Percentiles rank a stretch among this genome's conserved stretches.
Evolutionary conservation across 2,888 invertebrate species (phyloP).

Genomic region (Laothoe populi): DNA sequence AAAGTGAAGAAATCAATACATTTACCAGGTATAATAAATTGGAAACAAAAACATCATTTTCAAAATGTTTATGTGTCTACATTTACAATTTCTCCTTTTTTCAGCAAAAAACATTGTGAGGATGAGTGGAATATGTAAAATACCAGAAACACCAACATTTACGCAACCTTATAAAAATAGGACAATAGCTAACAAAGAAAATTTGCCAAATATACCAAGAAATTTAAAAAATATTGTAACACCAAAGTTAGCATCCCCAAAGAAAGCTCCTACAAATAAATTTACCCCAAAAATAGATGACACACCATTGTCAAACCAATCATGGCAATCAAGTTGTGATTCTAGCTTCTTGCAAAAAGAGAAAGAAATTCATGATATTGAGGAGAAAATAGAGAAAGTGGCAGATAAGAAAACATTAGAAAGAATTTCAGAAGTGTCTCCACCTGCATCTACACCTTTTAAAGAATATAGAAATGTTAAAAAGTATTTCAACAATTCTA

Average conservation of each 20-base stretch:
- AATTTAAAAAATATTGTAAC: slow-evolving; percentile 33
- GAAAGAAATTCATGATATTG: slow-evolving; percentile 64
- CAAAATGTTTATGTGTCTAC: not conserved
- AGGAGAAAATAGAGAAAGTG: slow-evolving; percentile 52
- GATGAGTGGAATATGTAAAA: slow-evolving; percentile 70
- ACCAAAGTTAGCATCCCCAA: slow-evolving; percentile 35
- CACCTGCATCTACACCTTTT: slow-evolving; percentile 71
- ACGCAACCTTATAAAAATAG: slow-evolving; percentile 49
- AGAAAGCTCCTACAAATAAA: slow-evolving; percentile 36
- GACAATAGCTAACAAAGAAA: slow-evolving; percentile 64
- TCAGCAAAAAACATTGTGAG: slow-evolving; percentile 54
- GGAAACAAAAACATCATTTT: not conserved
- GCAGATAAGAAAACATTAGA: slow-evolving; percentile 54
- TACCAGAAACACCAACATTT: slow-evolving; percentile 63
- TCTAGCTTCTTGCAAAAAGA: slow-evolving; percentile 72
- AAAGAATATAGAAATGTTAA: slow-evolving; percentile 66
- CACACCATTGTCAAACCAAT: slow-evolving; percentile 63
- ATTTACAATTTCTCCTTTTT: slow-evolving; percentile 42
- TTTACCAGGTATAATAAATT: slow-evolving; percentile 52
- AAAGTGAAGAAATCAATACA: slow-evolving; percentile 59
- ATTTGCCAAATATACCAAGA: slow-evolving; percentile 42
- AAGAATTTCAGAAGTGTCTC: slow-evolving; percentile 62
- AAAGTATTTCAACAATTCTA: slow-evolving; percentile 65
- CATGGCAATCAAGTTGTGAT: slow-evolving; percentile 69
- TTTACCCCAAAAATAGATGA: slow-evolving; percentile 46